Percentiles rank a stretch among this genome's conserved stretches.
Conservation (phyloP, 92 coral and sea anemone species). For the Ricordea florida region DNA sequence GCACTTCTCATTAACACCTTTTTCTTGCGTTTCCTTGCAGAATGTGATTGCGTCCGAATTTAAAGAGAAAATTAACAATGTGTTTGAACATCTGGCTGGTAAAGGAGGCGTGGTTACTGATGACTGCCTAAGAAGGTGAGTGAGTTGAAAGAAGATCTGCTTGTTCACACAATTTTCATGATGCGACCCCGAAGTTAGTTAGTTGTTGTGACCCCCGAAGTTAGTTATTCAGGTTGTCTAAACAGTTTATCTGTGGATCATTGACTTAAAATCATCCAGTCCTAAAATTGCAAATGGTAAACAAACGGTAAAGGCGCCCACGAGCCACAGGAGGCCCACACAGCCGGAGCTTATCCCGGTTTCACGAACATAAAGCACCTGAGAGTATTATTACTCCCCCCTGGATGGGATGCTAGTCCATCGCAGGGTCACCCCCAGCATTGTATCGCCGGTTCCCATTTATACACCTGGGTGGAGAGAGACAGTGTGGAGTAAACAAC, state of each 20-base stretch:
- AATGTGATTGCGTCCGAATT: slow-evolving; percentile 91
- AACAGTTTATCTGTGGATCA: neutral
- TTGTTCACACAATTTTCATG: neutral
- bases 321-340: too few species aligned
- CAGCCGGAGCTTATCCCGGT: too few species aligned
- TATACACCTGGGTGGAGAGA: too few species aligned
- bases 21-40: slow-evolving; percentile 23
- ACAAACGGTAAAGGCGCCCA: too few species aligned
- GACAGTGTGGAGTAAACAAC: too few species aligned
- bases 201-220: neutral
- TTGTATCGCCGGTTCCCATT: too few species aligned
- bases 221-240: neutral
- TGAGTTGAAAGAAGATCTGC: neutral
- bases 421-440: too few species aligned
- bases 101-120: slow-evolving; percentile 87
- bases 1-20: neutral
- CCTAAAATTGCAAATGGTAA: too few species aligned
- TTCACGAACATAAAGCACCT: too few species aligned
- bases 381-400: too few species aligned
- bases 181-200: neutral
- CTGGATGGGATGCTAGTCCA: too few species aligned
- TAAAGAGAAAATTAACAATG: slow-evolving; percentile 84
- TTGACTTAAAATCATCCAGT: too few species aligned
- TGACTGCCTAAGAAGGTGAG: slow-evolving; percentile 84
- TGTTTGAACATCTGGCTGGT: slow-evolving; percentile 78